These are phyloP conservation scores for Carcina quercana DNA, from an alignment of 2,888 invertebrate genomes.

Conservation along the genomic window DNA sequence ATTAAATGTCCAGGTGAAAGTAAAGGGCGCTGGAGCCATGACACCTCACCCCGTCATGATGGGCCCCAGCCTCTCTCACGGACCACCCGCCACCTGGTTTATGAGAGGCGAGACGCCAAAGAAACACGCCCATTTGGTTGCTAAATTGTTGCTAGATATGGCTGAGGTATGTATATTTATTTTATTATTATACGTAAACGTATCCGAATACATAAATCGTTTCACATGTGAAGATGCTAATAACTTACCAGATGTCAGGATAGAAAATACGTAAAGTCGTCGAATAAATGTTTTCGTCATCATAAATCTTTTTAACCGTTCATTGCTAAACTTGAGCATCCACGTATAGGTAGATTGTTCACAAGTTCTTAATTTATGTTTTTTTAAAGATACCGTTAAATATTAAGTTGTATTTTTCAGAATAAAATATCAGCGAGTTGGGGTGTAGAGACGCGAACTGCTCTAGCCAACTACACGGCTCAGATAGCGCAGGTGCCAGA, in stretches of 20 bases:
- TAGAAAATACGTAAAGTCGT: too few species aligned
- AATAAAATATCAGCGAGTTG: slow-evolving; percentile 90
- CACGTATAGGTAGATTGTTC: too few species aligned
- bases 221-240: too few species aligned
- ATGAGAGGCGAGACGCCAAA: slow-evolving; percentile 87
- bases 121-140: slow-evolving; percentile 91
- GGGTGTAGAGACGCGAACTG: slow-evolving; percentile 90
- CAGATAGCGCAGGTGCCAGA: slow-evolving; percentile 89
- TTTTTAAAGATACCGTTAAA: too few species aligned
- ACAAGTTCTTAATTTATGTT: too few species aligned
- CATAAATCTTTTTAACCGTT: too few species aligned
- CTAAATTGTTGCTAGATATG: slow-evolving; percentile 92
- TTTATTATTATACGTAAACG: too few species aligned
- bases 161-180: slow-evolving; percentile 84
- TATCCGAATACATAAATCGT: too few species aligned
- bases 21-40: slow-evolving; percentile 43
- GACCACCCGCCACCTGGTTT: slow-evolving; percentile 82
- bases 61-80: slow-evolving; percentile 61
- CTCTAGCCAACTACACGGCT: slow-evolving; percentile 90
- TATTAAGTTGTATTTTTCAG: too few species aligned
- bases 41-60: slow-evolving; percentile 64
- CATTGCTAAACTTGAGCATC: too few species aligned
- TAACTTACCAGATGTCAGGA: too few species aligned
- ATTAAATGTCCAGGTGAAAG: slow-evolving; percentile 91
- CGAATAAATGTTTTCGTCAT: too few species aligned